Evolutionary conservation across 2,888 invertebrate species (phyloP).

Genomic region (Volucella inanis): DNA sequence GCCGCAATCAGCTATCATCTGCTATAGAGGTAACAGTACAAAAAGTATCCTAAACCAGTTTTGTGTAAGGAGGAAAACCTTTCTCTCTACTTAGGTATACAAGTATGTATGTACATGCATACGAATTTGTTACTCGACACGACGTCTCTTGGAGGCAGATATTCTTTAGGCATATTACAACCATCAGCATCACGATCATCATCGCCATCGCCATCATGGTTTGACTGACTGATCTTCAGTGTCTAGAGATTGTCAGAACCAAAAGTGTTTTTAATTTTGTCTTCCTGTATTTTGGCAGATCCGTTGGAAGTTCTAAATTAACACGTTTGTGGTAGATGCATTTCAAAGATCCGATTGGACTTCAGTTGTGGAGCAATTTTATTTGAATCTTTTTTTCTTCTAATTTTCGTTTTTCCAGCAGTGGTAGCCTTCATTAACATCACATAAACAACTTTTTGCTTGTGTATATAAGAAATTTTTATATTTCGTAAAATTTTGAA

Average conservation of each 20-base stretch:
- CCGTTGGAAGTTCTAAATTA: conserved; percentile 46
- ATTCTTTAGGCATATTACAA: conserved; percentile 44
- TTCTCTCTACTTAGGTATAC: conserved; percentile 34
- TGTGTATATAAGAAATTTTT: not conserved
- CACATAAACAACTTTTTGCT: too few relatives aligned
- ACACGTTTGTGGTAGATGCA: conserved; percentile 20
- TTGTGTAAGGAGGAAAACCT: conserved; percentile 61
- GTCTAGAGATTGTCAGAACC: conserved; percentile 25
- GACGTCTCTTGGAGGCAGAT: conserved; percentile 45
- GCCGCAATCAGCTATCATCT: conserved; percentile 28
- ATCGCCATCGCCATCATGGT: conserved; percentile 24
- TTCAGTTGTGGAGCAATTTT: conserved; percentile 55
- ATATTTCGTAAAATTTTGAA: conserved; percentile 26
- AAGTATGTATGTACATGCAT: conserved; percentile 7
- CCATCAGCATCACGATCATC: conserved; percentile 38
- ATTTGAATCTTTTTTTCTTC: conserved; percentile 8
- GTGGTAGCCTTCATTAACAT: not conserved
- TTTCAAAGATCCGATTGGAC: conserved; percentile 44
- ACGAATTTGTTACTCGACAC: not conserved
- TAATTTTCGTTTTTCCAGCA: conserved; percentile 4
- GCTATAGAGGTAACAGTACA: conserved; percentile 30
- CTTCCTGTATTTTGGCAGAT: conserved; percentile 19
- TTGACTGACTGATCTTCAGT: conserved; percentile 40
- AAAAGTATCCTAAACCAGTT: conserved; percentile 60
- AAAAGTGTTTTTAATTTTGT: conserved; percentile 28